Base-by-base conservation (phyloP, 64 coral and sea anemone species). In the Porites lutea region DNA sequence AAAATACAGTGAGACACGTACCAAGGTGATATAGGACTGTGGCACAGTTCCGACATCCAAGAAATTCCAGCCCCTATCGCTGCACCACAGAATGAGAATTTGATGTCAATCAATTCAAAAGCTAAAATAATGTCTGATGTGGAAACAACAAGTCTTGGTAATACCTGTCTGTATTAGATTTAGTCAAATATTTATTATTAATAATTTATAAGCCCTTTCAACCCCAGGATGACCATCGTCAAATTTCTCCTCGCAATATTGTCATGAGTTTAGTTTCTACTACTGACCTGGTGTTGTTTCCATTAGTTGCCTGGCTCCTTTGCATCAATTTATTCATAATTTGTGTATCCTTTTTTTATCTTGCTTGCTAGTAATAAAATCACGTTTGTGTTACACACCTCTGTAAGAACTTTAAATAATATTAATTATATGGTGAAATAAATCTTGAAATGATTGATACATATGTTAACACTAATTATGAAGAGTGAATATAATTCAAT, bases 281-380 rank as follows among this genome's bases (percentile, higher is more conserved):
- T 71, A 27, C 22, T 71, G 68, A 71, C 68, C 68, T 71, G 68
- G 68, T 71, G 44, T 11, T 27, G 43, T 71, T 71, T n/a, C 68
- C n/a, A 71, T 71, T 71, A 22, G 68, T 71, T 71, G 68, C n/a
- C 68, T 27, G 68, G 68, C 68, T 71, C 68, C 68, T 71, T 71
- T 71, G 68, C 68, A 71, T 71, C 68, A 71, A 71, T 71, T 71
- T 71, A 71, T 71, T 23, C 68, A 71, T 71, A n/a, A n/a, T n/a
- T n/a, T 71, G n/a, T 71, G 19, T 71, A 37, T 22, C 68, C n/a
- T 6, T 71, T 71, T 71, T 71, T 27, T 27, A 71, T 71, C 68
- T 71, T 71, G 68, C 68, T 71, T 68, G n/a, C n/a, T n/a, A 68
- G 65, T 15, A 68, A 68, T 68, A 20, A 68, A 68, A 68, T 14